Evolutionary conservation across 2,888 invertebrate genomes (phyloP), one percentile per base, ranked within the genome.

Genomic region (Philopedon plagiatum): DNA sequence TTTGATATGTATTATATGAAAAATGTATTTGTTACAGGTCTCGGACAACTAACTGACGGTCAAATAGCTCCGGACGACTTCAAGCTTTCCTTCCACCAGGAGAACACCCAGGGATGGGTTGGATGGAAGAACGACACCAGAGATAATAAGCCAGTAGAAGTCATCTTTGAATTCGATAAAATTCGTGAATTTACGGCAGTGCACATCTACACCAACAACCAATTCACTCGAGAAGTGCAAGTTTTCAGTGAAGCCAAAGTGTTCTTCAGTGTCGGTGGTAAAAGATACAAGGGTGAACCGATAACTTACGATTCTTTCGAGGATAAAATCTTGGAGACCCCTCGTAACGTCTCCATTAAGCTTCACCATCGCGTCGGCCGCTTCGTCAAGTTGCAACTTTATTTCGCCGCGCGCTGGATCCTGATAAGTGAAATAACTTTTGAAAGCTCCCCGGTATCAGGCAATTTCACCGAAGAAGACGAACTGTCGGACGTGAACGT

Each of bases 351-450:
- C 54, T 90, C 91, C 82, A 92, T 97, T 80, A 92, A 92, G 78
- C 88, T 97, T 34, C 93, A 94, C 81, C 92, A 94, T 81, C 89
- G 93, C 56, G 91, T 96, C 60, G 97, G 94, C 23, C 89, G 90
- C 80, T 95, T 91, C 87, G 92, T 96, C 71, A 93, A 93, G 81
- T 86, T 93, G 77, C 90, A 92, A 79, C 88, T 96, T 61, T 89
- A 89, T 77, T 96, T 96, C 84, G 92, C 94, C 2, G 90, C 93
- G 13, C 62, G 91, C 65, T 97, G 97, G 96, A 92, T 97, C 78
- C 91, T 97, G 86, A 90, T 97, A 81, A 95, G 95, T 85, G 97
- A 97, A 86, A 89, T 97, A 75, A 91, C 93, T 67, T 97, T 97
- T 84, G 92, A 93, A 79, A 96, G 96, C 21, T 80, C 80, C 13